Evolutionary conservation across 2,888 invertebrate species (phyloP).

Genomic region (Limenitis camilla): DNA sequence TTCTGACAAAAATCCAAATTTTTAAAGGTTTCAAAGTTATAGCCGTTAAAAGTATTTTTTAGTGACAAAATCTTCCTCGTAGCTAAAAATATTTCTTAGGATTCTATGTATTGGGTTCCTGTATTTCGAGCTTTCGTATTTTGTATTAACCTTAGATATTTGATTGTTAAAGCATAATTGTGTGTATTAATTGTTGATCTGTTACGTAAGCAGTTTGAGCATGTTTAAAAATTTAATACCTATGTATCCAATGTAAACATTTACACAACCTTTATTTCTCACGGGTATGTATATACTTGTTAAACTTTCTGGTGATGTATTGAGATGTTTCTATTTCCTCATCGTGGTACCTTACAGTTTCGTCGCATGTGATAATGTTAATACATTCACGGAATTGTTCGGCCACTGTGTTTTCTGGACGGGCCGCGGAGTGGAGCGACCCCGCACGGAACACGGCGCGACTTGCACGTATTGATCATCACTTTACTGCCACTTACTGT

Average conservation of each 20-base stretch:
- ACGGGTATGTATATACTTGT: constrained; percentile 1
- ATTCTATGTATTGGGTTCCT: too few relatives aligned
- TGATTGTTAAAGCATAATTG: not conserved
- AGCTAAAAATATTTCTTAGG: too few relatives aligned
- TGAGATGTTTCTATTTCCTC: constrained; percentile 6
- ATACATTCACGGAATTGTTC: constrained; percentile 5
- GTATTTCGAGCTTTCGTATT: too few relatives aligned
- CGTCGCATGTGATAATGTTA: not conserved
- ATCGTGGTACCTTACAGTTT: constrained; percentile 9
- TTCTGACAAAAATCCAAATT: too few relatives aligned
- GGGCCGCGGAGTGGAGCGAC: constrained; percentile 31
- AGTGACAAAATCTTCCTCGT: too few relatives aligned
- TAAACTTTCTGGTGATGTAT: constrained; percentile 5
- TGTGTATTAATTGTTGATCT: not conserved
- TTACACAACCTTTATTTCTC: not conserved
- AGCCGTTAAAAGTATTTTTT: too few relatives aligned
- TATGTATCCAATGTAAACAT: not conserved
- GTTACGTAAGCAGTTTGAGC: constrained; percentile 9
- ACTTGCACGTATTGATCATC: constrained; percentile 64
- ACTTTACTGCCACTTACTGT: constrained; percentile 69
- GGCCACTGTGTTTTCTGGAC: constrained; percentile 5
- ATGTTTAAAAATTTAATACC: not conserved
- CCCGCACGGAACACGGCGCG: constrained; percentile 72
- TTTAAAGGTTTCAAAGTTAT: too few relatives aligned
- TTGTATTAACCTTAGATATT: constrained; percentile 1